A percentile compares a stretch with the other conserved stretches of the same genome.
These are phyloP conservation scores for Myripristis murdjan DNA, from an alignment of 2,797 vertebrate genomes.

Conservation along the genomic window DNA sequence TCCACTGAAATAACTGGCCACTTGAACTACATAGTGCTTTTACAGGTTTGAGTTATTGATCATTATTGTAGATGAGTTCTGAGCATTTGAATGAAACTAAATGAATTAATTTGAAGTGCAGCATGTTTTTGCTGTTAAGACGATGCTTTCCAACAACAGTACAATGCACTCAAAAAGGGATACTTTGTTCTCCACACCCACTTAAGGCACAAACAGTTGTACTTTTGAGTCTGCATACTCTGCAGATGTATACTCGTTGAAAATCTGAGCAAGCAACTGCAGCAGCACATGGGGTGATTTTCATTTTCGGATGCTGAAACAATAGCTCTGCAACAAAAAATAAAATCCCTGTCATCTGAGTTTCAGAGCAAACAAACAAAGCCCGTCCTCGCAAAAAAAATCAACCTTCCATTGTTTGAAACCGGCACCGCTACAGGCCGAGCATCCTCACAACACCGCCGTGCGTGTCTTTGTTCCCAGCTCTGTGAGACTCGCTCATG, in stretches of 20 bases:
- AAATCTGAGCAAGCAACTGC: not conserved
- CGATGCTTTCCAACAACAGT: not conserved
- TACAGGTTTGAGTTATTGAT: too few relatives aligned
- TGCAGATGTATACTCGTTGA: constrained; percentile 12
- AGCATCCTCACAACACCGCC: not conserved
- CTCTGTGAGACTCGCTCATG: constrained; percentile 21
- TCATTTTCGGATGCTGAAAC: constrained; percentile 11
- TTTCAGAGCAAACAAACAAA: constrained; percentile 17
- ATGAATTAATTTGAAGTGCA: too few relatives aligned
- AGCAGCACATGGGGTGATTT: constrained; percentile 14
- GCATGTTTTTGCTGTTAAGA: too few relatives aligned
- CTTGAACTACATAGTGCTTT: not conserved
- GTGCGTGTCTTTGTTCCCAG: not conserved
- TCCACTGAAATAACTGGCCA: not conserved
- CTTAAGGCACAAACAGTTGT: not conserved
- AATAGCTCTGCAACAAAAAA: not conserved
- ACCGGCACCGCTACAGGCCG: not conserved
- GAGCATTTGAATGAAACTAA: too few relatives aligned
- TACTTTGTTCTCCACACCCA: not conserved
- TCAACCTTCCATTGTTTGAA: not conserved
- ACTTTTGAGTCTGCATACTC: not conserved
- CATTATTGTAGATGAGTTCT: too few relatives aligned
- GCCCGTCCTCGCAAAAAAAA: not conserved
- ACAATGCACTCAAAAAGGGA: not conserved
- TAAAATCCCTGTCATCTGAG: constrained; percentile 9